Conservation (phyloP, 2,113 vertebrate genomes). For the Tragulus kanchil region DNA sequence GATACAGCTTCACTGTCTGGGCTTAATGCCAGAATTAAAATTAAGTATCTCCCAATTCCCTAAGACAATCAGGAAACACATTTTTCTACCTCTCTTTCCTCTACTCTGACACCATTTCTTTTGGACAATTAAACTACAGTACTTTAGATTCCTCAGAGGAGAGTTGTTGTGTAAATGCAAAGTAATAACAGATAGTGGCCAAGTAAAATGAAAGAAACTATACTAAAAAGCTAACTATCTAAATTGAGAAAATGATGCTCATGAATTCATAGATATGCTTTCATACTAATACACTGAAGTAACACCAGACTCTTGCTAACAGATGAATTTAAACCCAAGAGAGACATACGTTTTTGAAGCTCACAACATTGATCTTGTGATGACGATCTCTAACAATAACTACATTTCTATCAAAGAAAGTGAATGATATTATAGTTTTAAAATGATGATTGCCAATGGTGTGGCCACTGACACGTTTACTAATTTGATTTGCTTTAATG, state of each 20-base stretch:
- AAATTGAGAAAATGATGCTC: conserved; percentile 63
- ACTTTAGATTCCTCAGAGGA: conserved; percentile 76
- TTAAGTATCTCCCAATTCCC: conserved; percentile 84
- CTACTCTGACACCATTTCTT: conserved; percentile 81
- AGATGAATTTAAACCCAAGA: conserved; percentile 71
- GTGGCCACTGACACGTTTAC: conserved; percentile 19
- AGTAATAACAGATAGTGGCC: conserved; percentile 66
- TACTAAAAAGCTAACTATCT: conserved; percentile 73
- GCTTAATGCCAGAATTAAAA: conserved; percentile 82
- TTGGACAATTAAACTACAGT: conserved; percentile 83
- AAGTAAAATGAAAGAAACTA: conserved; percentile 74
- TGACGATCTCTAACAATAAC: conserved; percentile 49
- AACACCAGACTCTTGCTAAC: conserved; percentile 48
- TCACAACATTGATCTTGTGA: conserved; percentile 47
- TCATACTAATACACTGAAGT: conserved; percentile 60
- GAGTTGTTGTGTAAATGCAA: conserved; percentile 72
- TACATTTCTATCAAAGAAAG: conserved; percentile 40
- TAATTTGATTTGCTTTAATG: conserved; percentile 72
- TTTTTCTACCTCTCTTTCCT: conserved; percentile 78
- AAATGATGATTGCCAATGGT: conserved; percentile 49
- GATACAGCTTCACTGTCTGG: conserved; percentile 70
- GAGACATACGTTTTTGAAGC: conserved; percentile 59
- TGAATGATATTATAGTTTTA: conserved; percentile 54
- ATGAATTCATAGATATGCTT: conserved; percentile 65
- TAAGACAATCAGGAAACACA: conserved; percentile 83